Conservation (phyloP, 2,113 vertebrate species). For the Brachirus orientalis region DNA sequence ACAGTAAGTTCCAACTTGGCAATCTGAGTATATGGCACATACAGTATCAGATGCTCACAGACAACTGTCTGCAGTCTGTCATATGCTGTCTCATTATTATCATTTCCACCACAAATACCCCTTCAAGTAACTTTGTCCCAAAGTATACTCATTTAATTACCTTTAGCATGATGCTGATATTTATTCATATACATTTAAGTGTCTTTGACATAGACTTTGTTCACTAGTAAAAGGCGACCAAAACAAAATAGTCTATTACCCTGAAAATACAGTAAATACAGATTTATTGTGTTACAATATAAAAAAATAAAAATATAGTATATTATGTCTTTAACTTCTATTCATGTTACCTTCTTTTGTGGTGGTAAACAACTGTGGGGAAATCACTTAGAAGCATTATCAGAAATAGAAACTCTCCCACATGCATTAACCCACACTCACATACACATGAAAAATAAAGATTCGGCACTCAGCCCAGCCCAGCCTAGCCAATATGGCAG, state of each 20-base stretch:
- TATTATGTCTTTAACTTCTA: not conserved
- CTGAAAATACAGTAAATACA: no score
- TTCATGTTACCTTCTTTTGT: not conserved
- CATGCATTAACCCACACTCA: conserved; percentile 3
- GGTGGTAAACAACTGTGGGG: no score
- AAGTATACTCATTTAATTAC: conserved; percentile 44
- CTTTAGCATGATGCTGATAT: conserved; percentile 10
- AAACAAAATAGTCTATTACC: no score
- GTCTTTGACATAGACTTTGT: not conserved
- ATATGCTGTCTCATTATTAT: conserved; percentile 1
- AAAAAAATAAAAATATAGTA: not conserved
- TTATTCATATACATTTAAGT: conserved; percentile 35
- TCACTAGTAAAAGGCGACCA: no score
- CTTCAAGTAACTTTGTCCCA: conserved; percentile 36
- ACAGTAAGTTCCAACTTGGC: conserved; percentile 12
- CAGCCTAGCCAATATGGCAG: conserved; percentile 51
- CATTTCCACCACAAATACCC: not conserved
- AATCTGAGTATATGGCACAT: conserved; percentile 1
- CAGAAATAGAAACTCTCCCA: conserved; percentile 38
- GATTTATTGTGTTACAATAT: no score
- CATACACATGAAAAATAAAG: conserved; percentile 18
- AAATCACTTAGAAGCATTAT: conserved; percentile 4
- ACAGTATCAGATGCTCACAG: conserved; percentile 26
- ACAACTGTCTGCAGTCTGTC: conserved; percentile 13
- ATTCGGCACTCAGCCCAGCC: conserved; percentile 37